Base-by-base conservation (phyloP, 2,797 vertebrate genomes). In the Prunella strophiata region DNA sequence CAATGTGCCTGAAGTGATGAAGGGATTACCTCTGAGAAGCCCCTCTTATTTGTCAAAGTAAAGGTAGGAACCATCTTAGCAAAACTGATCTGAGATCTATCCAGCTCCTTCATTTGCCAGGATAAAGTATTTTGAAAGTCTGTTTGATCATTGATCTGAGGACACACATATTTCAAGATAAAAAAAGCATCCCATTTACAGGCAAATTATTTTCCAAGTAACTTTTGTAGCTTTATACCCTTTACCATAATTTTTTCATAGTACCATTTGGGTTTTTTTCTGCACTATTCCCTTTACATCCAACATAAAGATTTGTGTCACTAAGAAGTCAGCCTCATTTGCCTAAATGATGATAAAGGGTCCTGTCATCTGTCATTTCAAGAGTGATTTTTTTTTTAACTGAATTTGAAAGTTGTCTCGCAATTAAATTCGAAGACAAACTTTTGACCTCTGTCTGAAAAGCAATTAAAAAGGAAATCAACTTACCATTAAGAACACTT, bases 401-500 rank as follows among this genome's bases (percentile, higher is more conserved):
- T 63, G 51, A 26, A 82, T 55, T 81, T 89, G 47, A 94, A 96
- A 93, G 55, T 11, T 58, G 32, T 66, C 52, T 94, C 70, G 68
- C 58, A 93, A 70, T 45, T 72, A 65, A 94, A 89, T 83, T 83
- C 84, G 87, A 94, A 97, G 74, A 91, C 78, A 91, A 95, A 92
- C 68, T 91, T 97, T 87, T 78, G 52, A 83, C 66, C 84, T 80
- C 43, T 48, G 27, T 76, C 89, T 94, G 66, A 96, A 92, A 93
- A 19, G 76, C 84, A 96, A 85, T 95, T 96, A 90, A 78, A 93
- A 93, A 87, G 75, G 74, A 95, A 95, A 93, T 59, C 62, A 91
- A 38, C 45, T 88, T 85, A 91, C 38, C 47, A 80, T 71, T 88
- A 88, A 47, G 67, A 88, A 79, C 38, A 84, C 38, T 94, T 97